Percentiles rank a stretch among this genome's conserved stretches.
These are phyloP conservation scores for Saccostrea cuccullata DNA, from an alignment of 1,140 invertebrate species.

Conservation along the genomic window DNA sequence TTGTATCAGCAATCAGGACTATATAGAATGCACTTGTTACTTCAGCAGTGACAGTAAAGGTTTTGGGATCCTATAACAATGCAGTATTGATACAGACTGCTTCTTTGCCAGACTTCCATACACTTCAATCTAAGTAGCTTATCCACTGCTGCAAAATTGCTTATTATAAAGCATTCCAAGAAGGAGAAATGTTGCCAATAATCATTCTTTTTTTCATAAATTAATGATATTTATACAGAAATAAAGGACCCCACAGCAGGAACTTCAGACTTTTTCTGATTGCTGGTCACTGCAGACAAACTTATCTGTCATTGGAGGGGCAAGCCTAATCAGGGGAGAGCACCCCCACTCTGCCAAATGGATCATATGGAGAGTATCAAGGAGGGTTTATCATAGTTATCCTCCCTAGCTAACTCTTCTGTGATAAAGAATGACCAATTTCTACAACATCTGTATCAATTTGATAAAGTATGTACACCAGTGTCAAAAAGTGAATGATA, in stretches of 20 bases:
- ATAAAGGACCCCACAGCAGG: background rate
- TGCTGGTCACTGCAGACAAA: slow-evolving; percentile 20
- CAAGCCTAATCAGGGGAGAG: slow-evolving; percentile 4
- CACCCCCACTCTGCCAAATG: slow-evolving; percentile 3
- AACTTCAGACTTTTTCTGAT: background rate
- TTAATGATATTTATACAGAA: slow-evolving; percentile 1
- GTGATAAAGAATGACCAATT: slow-evolving; percentile 27
- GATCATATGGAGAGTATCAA: slow-evolving; percentile 15
- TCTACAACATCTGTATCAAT: slow-evolving; percentile 19
- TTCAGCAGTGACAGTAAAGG: background rate
- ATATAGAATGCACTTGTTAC: background rate
- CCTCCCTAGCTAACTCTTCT: background rate
- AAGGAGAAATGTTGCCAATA: background rate
- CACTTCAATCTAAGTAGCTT: background rate
- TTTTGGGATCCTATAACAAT: no score
- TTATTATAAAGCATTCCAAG: background rate
- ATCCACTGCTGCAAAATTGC: background rate
- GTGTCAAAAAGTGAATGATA: no score
- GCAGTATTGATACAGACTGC: background rate
- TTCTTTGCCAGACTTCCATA: slow-evolving; percentile 12
- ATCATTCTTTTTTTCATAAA: background rate
- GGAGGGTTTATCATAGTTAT: background rate
- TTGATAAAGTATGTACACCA: background rate
- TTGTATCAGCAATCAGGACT: background rate
- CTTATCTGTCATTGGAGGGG: slow-evolving; percentile 11